Base-by-base conservation (phyloP, 2,113 vertebrate genomes). In the Bufo gargarizans region DNA sequence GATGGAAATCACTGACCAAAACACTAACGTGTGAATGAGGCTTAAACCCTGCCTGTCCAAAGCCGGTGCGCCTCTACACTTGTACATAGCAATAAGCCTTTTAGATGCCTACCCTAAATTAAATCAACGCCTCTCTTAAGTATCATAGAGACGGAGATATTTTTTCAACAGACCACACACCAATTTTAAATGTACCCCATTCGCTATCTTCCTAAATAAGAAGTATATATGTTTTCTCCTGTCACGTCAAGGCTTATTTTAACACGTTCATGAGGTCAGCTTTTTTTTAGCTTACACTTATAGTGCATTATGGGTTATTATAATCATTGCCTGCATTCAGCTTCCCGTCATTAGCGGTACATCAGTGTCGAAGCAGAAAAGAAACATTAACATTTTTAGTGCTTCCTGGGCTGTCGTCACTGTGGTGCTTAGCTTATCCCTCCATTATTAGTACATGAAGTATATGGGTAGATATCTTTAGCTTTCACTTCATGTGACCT, bases 331-430 rank as follows among this genome's bases (percentile, higher is more conserved):
- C 80, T 84, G 80, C 80, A 83, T 88, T 82, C 80, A 65, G 53
- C 56, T 83, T 77, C 71, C 80, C 50, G 45, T 77, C 81, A 88
- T 88, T 83, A 83, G 33, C 72, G n/a, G 10, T 88, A 72, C 86
- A 83, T 88, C 87, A 84, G 58, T 67, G 80, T 88, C 87, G 77
- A 65, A 67, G 80, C 69, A 84, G 58, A 67, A 43, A 33, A 65
- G 71, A 88, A 84, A 88, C 77, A 88, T 88, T 83, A 74, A 83
- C 58, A 65, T 67, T 88, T 86, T 83, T 59, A 77, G 80, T 77
- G 58, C 69, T 77, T 88, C 20, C 87, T 88, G 49, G 22, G 71
- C 80, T 84, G 22, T 83, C 55, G 84, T 88, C 47, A 88, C 77
- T 67, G 71, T 43, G 71, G 71, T 45, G 58, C 69, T 53, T 77